Evolutionary conservation across 2,888 invertebrate species (phyloP).

Genomic region (Willowsia nigromaculata): DNA sequence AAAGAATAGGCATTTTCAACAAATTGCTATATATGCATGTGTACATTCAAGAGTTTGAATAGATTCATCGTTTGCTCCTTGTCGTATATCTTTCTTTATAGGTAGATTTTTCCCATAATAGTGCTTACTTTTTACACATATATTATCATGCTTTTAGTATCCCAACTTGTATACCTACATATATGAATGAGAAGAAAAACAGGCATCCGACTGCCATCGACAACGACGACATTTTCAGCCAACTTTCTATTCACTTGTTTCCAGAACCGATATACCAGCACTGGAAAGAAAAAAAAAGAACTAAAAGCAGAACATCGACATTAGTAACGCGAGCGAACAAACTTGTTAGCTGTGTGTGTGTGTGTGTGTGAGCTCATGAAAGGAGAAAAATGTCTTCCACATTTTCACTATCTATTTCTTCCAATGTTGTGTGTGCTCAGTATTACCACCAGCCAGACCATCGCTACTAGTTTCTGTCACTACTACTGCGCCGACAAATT

Average conservation of each 20-base stretch:
- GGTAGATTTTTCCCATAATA: no score
- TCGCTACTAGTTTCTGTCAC: background rate
- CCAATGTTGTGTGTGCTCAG: background rate
- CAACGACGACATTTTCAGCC: slow-evolving; percentile 15
- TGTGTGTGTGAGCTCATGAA: background rate
- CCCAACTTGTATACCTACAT: no score
- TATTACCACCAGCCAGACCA: no score
- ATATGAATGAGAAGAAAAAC: background rate
- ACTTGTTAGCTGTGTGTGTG: slow-evolving; percentile 24
- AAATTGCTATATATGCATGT: no score
- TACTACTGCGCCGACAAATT: slow-evolving; percentile 1
- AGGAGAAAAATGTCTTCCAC: background rate
- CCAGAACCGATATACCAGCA: slow-evolving; percentile 8
- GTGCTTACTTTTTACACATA: background rate
- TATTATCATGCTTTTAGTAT: no score
- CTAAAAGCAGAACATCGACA: background rate
- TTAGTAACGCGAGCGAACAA: background rate
- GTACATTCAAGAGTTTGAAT: no score
- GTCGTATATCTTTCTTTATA: no score
- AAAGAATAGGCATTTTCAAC: no score
- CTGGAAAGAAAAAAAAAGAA: background rate
- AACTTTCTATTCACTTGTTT: slow-evolving; percentile 34
- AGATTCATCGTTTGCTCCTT: no score
- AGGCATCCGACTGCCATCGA: slow-evolving; percentile 37
- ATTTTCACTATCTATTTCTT: background rate